Base-by-base conservation (phyloP, 2,113 vertebrate species). In the Chloroceryle aenea region DNA sequence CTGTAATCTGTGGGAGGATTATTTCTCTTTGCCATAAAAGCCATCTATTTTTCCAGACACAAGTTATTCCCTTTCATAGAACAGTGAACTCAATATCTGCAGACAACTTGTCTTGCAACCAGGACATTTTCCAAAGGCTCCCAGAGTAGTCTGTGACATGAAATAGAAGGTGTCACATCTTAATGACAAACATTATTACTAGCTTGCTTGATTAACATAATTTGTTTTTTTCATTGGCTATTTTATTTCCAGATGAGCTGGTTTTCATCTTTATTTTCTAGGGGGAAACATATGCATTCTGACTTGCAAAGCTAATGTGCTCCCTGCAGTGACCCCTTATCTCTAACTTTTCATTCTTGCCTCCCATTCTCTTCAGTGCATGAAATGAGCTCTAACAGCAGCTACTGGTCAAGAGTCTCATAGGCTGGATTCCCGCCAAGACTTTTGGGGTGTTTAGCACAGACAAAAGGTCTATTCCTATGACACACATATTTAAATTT, bases 401-500 rank as follows among this genome's bases (percentile, higher is more conserved):
- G 73, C 87, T 42, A 34, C 42, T 96, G 94, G 96, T 97, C 96
- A 97, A 87, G 81, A 56, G 61, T 75, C 50, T 66, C 30, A 40
- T 4, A 26, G 4, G 0, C 0, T 96, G 96, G 92, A 85, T 40
- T 74, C 25, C 30, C 0, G 42, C 96, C 96, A 96, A 89, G 66
- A 80, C 85, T 94, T 96, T 90, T 89, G 85, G 92, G 95, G 89
- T 89, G 89, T 89, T 92, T 50, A 77, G 91, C 76, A 89, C 55
- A 91, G 91, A 89, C 75, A 72, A 85, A 96, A 96, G 89, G 96
- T 93, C 96, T 66, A 43, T 96, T 90, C 94, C 83, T 93, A 12
- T 82, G 95, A 94, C 86, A 97, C 42, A 72, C 43, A 88, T 67
- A 85, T 96, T 97, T 97, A 97, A 97, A 97, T 97, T 95, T 96